Evolutionary conservation across 23 tunicate species (phyloP).

Genomic region (Phallusia fumigata): DNA sequence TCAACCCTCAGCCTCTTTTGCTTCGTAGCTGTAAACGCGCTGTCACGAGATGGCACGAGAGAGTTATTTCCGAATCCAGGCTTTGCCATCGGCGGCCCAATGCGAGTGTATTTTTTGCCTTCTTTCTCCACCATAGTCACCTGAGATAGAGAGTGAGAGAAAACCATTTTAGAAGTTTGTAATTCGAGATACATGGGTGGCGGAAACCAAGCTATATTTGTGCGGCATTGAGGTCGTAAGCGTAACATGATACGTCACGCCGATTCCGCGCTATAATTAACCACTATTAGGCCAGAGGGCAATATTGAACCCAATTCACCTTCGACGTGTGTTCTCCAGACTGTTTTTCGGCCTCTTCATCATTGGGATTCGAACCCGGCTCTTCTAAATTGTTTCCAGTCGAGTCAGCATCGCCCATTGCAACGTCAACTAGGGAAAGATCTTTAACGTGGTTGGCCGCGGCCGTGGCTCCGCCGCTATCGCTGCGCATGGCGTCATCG

Average conservation of each 20-base stretch:
- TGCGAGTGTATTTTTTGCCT: constrained; percentile 60
- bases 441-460: constrained; percentile 26
- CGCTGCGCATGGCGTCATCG: background rate
- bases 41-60: constrained; percentile 42
- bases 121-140: constrained; percentile 55
- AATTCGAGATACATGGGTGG: background rate
- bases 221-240: too few species aligned
- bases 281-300: too few species aligned
- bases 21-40: constrained; percentile 48
- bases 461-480: constrained; percentile 20
- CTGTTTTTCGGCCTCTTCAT: background rate
- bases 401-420: background rate
- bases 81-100: constrained; percentile 30
- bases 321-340: background rate
- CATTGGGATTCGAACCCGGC: background rate
- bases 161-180: background rate
- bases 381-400: background rate
- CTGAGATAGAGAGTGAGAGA: background rate
- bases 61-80: background rate
- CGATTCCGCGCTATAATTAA: too few species aligned
- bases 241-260: too few species aligned
- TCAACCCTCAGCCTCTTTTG: constrained; percentile 21
- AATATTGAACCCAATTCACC: background rate
- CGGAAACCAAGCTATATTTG: background rate
- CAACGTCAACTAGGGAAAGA: background rate